Percentiles rank a stretch among this genome's conserved stretches.
Conservation (phyloP, 92 coral and sea anemone genomes). For the Zoanthus gigantus region DNA sequence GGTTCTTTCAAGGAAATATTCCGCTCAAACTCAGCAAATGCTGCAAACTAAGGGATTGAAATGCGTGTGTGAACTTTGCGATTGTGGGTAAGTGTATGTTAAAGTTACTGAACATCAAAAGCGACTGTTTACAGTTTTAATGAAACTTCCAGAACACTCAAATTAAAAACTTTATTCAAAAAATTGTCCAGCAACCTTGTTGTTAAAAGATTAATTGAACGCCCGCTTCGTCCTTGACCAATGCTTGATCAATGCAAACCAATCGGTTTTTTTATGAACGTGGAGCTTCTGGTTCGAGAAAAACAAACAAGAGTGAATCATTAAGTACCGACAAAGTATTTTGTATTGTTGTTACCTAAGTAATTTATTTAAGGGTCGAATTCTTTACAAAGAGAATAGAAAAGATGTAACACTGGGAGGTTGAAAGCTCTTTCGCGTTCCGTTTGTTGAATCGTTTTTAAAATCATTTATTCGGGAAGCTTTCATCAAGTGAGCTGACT, state of each 20-base stretch:
- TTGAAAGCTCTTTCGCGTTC: too few relatives aligned
- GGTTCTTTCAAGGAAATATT: slow-evolving; percentile 77
- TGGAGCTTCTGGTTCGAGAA: too few relatives aligned
- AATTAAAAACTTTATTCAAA: background rate
- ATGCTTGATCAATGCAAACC: too few relatives aligned
- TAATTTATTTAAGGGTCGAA: background rate
- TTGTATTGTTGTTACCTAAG: too few relatives aligned
- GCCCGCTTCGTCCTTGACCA: background rate
- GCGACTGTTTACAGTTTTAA: background rate
- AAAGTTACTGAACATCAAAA: background rate
- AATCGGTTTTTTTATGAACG: too few relatives aligned
- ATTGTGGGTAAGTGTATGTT: slow-evolving; percentile 88
- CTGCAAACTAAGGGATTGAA: slow-evolving; percentile 83
- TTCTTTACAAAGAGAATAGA: background rate
- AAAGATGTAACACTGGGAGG: too few relatives aligned
- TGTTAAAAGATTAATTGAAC: background rate
- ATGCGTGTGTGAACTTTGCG: slow-evolving; percentile 96
- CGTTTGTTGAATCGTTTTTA: too few relatives aligned
- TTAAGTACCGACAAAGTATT: too few relatives aligned
- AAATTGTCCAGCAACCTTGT: background rate
- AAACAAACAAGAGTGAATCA: too few relatives aligned
- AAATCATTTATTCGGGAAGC: too few relatives aligned
- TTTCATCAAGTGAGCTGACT: too few relatives aligned
- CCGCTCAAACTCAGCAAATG: slow-evolving; percentile 85
- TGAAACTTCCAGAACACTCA: background rate